These are phyloP conservation scores for Taeniopygia guttata DNA, from an alignment of 2,797 vertebrate genomes.

Conservation along the genomic window DNA sequence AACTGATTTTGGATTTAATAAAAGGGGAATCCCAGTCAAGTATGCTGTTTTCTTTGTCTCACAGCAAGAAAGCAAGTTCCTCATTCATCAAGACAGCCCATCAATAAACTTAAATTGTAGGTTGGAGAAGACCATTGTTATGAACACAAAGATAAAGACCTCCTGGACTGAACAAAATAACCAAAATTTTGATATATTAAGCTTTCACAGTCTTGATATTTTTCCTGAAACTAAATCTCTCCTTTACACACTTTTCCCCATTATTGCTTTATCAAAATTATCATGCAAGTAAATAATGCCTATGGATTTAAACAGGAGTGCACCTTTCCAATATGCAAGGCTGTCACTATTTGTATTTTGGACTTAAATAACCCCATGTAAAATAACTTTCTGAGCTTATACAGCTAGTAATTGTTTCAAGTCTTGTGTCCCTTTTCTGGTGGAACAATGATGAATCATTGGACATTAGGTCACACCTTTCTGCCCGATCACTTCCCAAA, in stretches of 20 bases:
- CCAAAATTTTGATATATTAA: constrained; percentile 1
- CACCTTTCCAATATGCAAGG: neutral
- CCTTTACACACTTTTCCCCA: neutral
- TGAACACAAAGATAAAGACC: neutral
- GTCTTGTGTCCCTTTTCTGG: constrained; percentile 10
- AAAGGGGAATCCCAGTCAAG: neutral
- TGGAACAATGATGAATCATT: constrained; percentile 39
- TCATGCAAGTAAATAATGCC: neutral
- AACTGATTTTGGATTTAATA: neutral
- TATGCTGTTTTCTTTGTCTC: neutral
- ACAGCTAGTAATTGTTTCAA: constrained; percentile 3
- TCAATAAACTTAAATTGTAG: constrained; percentile 2
- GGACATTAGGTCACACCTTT: neutral
- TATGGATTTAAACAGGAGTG: neutral
- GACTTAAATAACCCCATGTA: neutral
- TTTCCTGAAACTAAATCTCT: neutral
- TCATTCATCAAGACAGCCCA: neutral
- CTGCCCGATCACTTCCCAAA: constrained; percentile 57
- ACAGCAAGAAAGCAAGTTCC: neutral
- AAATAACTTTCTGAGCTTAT: constrained; percentile 1
- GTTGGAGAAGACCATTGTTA: constrained; percentile 31
- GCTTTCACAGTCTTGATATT: neutral
- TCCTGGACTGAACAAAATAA: constrained; percentile 19
- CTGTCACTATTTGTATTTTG: neutral
- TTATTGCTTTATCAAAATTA: neutral